These are phyloP conservation scores for Erpobdella octoculata DNA, from an alignment of 2,888 invertebrate genomes.

Conservation along the genomic window DNA sequence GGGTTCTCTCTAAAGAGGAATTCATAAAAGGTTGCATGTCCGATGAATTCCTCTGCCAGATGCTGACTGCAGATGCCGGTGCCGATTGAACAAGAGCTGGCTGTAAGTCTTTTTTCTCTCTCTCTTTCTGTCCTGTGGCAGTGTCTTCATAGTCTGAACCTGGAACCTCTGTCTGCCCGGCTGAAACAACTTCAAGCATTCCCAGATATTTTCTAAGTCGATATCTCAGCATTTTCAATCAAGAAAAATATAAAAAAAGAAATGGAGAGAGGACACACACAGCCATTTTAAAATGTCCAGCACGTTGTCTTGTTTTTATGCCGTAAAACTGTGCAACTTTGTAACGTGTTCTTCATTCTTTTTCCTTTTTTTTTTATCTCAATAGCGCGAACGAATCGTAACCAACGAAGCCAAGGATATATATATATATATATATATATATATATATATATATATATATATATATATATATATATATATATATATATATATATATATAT, in stretches of 20 bases:
- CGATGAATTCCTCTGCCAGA: conserved; percentile 46
- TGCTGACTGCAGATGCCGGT: conserved; percentile 46
- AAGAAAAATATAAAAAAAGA: neutral
- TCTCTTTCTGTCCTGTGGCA: too few relatives aligned
- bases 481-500: neutral
- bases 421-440: conserved; percentile 22
- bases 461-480: neutral
- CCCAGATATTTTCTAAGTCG: conserved; percentile 76
- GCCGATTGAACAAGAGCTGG: neutral
- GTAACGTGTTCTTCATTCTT: too few relatives aligned
- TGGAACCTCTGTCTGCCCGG: too few relatives aligned
- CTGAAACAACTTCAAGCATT: too few relatives aligned
- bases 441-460: conserved; percentile 9
- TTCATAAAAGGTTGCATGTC: conserved; percentile 60
- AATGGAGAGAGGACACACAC: too few relatives aligned
- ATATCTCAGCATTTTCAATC: conserved; percentile 49
- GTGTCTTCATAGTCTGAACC: too few relatives aligned
- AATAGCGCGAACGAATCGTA: too few relatives aligned
- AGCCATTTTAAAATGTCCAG: too few relatives aligned
- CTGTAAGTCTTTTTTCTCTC: neutral
- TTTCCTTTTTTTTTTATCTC: too few relatives aligned
- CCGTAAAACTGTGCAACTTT: too few relatives aligned
- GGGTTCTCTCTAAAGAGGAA: conserved; percentile 73
- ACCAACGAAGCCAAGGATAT: neutral
- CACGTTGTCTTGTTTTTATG: too few relatives aligned